These are phyloP conservation scores for Garra rufa DNA, from an alignment of 2,113 vertebrate genomes.

Conservation along the genomic window DNA sequence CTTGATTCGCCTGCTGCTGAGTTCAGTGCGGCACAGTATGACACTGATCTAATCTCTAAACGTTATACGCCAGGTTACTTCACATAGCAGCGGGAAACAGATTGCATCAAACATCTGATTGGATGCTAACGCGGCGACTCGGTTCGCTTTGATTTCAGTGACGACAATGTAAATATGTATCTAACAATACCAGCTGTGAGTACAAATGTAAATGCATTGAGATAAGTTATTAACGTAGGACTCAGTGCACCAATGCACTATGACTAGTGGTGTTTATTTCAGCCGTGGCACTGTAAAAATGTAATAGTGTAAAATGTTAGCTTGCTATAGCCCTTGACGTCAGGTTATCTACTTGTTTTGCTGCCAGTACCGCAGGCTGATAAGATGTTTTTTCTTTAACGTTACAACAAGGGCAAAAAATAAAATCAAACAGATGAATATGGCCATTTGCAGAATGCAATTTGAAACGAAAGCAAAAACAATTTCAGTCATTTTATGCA, in stretches of 20 bases:
- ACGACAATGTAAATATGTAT: slow-evolving; percentile 22
- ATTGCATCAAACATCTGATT: slow-evolving; percentile 45
- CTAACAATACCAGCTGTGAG: background rate
- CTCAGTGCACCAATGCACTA: background rate
- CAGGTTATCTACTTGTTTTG: slow-evolving; percentile 6
- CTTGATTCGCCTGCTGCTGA: slow-evolving; percentile 47
- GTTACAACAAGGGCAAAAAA: slow-evolving; percentile 6
- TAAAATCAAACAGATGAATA: slow-evolving; percentile 51
- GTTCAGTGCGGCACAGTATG: slow-evolving; percentile 25
- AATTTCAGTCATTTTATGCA: slow-evolving; percentile 66
- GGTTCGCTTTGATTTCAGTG: slow-evolving; percentile 18
- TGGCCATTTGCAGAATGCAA: slow-evolving; percentile 55
- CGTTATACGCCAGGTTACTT: slow-evolving; percentile 34
- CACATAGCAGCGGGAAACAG: slow-evolving; percentile 30
- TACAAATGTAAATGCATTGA: background rate
- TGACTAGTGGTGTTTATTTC: background rate
- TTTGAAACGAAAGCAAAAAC: slow-evolving; percentile 60
- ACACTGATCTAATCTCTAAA: slow-evolving; percentile 21
- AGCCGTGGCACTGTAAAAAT: background rate
- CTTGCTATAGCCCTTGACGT: background rate
- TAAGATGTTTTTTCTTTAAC: slow-evolving; percentile 26
- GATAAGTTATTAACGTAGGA: background rate
- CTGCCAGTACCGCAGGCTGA: background rate
- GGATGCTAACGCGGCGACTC: background rate
- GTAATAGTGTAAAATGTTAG: background rate